phyloP scores from a whole-genome alignment of 2,113 vertebrate genomes.

The Mustelus asterias region DNA sequence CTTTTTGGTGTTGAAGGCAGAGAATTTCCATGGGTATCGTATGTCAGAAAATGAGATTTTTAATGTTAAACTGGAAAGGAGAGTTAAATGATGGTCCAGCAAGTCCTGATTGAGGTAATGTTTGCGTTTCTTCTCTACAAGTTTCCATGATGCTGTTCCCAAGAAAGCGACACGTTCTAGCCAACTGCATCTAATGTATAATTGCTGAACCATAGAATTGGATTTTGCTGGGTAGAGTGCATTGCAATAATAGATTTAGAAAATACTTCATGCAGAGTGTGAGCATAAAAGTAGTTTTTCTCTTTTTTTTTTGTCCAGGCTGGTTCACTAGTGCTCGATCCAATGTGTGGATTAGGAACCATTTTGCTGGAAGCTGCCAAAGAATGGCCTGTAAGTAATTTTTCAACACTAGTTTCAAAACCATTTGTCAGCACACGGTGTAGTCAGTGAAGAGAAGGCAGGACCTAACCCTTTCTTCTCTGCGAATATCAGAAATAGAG shows the following conservation, averaged over 20 bases:
- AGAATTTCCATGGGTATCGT: neutral
- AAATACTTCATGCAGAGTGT: neutral
- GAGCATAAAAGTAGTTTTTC: neutral
- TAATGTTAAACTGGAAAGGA: neutral
- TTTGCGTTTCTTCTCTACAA: neutral
- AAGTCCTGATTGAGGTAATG: neutral
- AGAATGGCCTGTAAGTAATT: conserved; percentile 69
- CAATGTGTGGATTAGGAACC: conserved; percentile 86
- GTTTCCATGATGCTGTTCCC: neutral
- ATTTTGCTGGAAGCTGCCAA: conserved; percentile 82
- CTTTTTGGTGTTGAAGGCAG: neutral
- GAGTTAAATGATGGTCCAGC: neutral
- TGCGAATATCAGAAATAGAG: neutral
- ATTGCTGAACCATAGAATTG: neutral
- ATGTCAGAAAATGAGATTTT: neutral
- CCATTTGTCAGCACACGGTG: neutral
- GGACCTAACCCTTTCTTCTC: neutral
- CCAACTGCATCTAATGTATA: neutral
- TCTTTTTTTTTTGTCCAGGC: conserved; percentile 54
- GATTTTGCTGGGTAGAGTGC: neutral
- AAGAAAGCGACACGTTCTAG: neutral
- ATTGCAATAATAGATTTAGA: neutral
- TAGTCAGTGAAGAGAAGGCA: neutral
- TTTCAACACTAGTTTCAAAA: neutral
- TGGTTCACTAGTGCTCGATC: conserved; percentile 72